Conservation (phyloP, 2,113 vertebrate genomes). For the Nestor notabilis region DNA sequence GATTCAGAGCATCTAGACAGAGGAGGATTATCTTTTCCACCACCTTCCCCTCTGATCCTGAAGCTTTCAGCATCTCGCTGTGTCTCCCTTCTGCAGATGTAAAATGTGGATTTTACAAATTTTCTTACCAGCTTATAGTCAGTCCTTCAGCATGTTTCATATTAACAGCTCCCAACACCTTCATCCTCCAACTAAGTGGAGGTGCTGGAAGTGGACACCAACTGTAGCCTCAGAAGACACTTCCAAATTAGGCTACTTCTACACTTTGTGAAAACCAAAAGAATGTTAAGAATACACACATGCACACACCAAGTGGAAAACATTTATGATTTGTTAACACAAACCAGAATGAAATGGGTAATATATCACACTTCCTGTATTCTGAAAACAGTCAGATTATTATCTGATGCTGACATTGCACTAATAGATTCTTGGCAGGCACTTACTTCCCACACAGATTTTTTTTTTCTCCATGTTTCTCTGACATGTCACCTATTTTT, state of each 20-base stretch:
- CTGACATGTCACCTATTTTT: conserved; percentile 15
- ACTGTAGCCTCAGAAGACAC: background rate
- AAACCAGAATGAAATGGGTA: background rate
- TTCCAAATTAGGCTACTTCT: background rate
- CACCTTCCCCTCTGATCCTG: background rate
- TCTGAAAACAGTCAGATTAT: conserved; percentile 11
- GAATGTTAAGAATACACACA: background rate
- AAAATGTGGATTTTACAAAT: background rate
- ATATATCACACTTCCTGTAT: background rate
- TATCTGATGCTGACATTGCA: background rate
- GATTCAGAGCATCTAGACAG: background rate
- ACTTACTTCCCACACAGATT: background rate
- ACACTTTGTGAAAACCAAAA: background rate
- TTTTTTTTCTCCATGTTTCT: background rate
- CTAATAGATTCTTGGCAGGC: background rate
- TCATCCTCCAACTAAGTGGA: background rate
- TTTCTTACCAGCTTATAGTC: background rate
- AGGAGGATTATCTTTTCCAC: background rate
- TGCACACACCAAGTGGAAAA: background rate
- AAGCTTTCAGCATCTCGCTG: background rate
- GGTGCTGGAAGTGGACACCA: background rate
- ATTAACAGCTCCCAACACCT: background rate
- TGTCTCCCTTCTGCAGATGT: background rate
- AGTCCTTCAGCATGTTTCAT: background rate
- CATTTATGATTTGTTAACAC: background rate